Evolutionary conservation across 2,888 invertebrate species (phyloP), one percentile per base, ranked within the genome.

Genomic region (Panzeria rudis): DNA sequence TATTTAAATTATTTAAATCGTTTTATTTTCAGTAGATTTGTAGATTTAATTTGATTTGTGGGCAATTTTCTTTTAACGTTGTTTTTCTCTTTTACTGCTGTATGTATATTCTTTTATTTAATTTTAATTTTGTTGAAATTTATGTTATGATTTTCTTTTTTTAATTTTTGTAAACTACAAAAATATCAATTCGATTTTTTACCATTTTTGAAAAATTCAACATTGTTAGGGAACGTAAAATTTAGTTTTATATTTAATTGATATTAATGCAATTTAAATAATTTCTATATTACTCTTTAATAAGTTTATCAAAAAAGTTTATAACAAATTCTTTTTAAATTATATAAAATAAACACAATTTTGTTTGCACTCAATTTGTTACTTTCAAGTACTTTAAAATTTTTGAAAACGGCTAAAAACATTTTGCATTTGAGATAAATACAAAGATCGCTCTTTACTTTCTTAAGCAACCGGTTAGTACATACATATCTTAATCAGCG

Each of bases 91-190:
- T 80, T 50, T 83, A 23, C 38, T 47, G 17, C 7, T 62, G 56
- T 80, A 38, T 88, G 17, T n/a, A n/a, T n/a, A n/a, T n/a, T n/a
- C n/a, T n/a, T n/a, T 44, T 47, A 44, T 87, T 86, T 72, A 84
- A 25, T 87, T 82, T 17, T 44, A 29, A 44, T 87, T 86, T 72
- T 85, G 20, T 87, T 82, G 82, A 84, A 75, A 66, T n/a, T 29
- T n/a, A 52, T 52, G 6, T 29, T 8, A n/a, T 4, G 2, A n/a
- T 44, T 44, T 6, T 35, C 9, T 35, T 8, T 44, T 44, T 41
- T 41, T 7, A 20, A 15, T 56, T 29, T 56, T 23, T 20, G 73
- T 73, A 59, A 54, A 66, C 44, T 86, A 86, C 87, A 88, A 86
- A 88, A 86, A 62, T 61, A 50, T 50, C 35, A 61, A 61, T 61